Evolutionary conservation across 2,797 vertebrate genomes (phyloP).

Genomic region (Cheirogaleus major): DNA sequence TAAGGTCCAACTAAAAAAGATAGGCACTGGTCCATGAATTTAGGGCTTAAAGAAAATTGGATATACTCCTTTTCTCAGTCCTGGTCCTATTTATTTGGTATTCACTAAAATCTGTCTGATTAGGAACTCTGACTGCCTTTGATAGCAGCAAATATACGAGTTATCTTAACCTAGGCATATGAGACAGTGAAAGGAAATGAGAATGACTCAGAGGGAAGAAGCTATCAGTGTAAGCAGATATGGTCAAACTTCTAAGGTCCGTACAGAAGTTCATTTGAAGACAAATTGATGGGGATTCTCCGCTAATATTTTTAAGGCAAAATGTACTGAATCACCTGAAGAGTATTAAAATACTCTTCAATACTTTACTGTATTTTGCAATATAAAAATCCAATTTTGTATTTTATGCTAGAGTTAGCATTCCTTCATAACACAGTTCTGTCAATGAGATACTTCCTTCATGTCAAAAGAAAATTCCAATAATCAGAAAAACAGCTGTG

Average conservation of each 20-base stretch:
- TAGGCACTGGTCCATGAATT: neutral
- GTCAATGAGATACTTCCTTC: slow-evolving; percentile 65
- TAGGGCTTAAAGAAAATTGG: neutral
- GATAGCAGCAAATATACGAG: neutral
- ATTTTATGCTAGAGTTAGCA: slow-evolving; percentile 70
- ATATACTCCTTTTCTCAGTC: neutral
- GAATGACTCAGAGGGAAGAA: neutral
- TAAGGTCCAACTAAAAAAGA: neutral
- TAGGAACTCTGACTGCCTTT: neutral
- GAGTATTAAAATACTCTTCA: neutral
- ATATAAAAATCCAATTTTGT: slow-evolving; percentile 57
- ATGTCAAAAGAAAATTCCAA: slow-evolving; percentile 69
- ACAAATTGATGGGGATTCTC: neutral
- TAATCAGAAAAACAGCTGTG: slow-evolving; percentile 75
- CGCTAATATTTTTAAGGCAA: neutral
- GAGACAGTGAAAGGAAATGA: slow-evolving; percentile 14
- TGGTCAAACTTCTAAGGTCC: neutral
- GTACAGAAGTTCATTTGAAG: neutral
- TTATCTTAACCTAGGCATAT: neutral
- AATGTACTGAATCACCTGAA: slow-evolving; percentile 17
- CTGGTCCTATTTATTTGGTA: neutral
- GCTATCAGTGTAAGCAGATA: neutral
- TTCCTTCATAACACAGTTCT: slow-evolving; percentile 8
- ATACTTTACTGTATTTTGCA: slow-evolving; percentile 18
- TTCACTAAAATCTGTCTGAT: slow-evolving; percentile 22